Evolutionary conservation across 2,113 vertebrate genomes (phyloP).

Genomic region (Pavo muticus): DNA sequence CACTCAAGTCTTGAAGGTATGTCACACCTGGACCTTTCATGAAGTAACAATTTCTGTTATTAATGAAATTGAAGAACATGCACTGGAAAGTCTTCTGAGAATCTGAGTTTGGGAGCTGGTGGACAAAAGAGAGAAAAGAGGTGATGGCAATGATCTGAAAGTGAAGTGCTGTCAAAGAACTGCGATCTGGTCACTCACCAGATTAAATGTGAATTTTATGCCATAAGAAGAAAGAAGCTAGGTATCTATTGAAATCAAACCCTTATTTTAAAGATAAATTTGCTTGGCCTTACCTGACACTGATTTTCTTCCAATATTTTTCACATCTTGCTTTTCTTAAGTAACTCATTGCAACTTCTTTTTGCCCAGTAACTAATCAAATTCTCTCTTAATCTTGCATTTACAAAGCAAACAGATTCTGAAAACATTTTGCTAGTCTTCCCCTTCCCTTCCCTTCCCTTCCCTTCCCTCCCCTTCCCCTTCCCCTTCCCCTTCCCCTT

Average conservation of each 20-base stretch:
- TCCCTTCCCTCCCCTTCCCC: no score
- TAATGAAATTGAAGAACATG: not conserved
- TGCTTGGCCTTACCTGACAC: not conserved
- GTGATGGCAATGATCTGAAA: not conserved
- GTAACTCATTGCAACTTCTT: not conserved
- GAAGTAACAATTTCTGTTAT: not conserved
- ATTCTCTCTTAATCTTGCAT: not conserved
- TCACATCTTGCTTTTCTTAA: not conserved
- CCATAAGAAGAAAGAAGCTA: no score
- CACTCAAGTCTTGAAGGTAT: not conserved
- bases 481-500: no score
- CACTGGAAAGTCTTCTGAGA: not conserved
- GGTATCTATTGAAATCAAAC: no score
- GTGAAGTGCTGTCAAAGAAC: not conserved
- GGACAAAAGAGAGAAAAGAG: not conserved
- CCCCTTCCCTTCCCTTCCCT: no score
- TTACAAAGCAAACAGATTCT: not conserved
- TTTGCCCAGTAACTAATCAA: not conserved
- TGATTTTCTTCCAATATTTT: not conserved
- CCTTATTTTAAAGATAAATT: not conserved
- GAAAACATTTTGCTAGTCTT: not conserved
- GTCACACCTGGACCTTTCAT: not conserved
- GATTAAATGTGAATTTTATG: not conserved
- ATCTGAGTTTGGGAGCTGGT: not conserved
- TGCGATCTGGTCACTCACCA: not conserved